Percentiles rank a stretch among this genome's conserved stretches.
phyloP scores from a whole-genome alignment of 2,113 vertebrate species.

The Struthidea cinerea region DNA sequence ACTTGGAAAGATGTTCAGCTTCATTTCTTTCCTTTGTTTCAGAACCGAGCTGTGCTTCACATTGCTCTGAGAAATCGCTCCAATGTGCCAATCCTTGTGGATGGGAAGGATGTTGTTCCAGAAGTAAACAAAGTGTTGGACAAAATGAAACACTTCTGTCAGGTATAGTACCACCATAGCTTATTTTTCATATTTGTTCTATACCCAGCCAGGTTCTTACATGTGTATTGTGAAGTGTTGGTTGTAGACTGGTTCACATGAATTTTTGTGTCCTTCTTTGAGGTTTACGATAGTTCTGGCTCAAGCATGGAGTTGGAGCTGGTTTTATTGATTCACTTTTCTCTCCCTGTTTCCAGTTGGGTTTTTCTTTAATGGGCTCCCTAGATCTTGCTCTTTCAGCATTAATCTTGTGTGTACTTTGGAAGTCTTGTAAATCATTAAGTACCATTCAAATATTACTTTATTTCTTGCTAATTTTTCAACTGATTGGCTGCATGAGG shows the following conservation, averaged over 20 bases:
- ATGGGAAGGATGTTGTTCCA: slow-evolving; percentile 91
- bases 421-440: neutral
- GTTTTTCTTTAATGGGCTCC: neutral
- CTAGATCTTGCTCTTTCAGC: neutral
- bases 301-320: neutral
- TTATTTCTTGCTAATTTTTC: neutral
- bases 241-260: neutral
- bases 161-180: slow-evolving; percentile 67
- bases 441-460: neutral
- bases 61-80: slow-evolving; percentile 93
- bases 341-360: neutral
- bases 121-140: slow-evolving; percentile 92
- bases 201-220: neutral
- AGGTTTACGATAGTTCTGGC: neutral
- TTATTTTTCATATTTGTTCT: neutral
- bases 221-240: neutral
- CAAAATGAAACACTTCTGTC: slow-evolving; percentile 94
- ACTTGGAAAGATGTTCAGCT: neutral
- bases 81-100: slow-evolving; percentile 83
- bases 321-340: neutral
- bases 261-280: neutral
- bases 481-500: neutral
- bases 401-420: neutral
- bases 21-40: neutral
- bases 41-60: slow-evolving; percentile 93